Percentiles rank a stretch among this genome's conserved stretches.
Evolutionary conservation across 2,113 vertebrate genomes (phyloP).

Genomic region (Corythoichthys haematopterus): DNA sequence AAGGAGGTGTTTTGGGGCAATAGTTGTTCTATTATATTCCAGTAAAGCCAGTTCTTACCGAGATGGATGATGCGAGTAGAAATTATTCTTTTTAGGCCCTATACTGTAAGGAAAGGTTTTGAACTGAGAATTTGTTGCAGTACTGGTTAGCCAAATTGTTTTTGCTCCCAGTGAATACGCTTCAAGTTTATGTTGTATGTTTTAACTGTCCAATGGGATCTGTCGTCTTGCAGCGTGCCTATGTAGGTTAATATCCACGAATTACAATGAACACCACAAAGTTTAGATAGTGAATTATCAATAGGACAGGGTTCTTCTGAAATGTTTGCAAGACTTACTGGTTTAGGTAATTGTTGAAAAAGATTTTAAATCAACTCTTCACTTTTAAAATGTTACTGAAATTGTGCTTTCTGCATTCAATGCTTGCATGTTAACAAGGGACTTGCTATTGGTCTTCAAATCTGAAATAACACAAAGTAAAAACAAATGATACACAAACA

Average conservation of each 20-base stretch:
- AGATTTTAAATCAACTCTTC: neutral
- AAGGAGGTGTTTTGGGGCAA: conserved; percentile 36
- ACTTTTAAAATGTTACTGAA: neutral
- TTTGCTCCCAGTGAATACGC: too few relatives aligned
- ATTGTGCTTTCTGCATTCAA: too few relatives aligned
- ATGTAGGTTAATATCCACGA: neutral
- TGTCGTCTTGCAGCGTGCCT: neutral
- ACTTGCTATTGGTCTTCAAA: neutral
- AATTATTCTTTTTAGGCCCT: conserved; percentile 1
- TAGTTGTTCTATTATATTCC: conserved; percentile 23
- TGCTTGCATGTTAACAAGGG: neutral
- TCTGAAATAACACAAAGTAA: neutral
- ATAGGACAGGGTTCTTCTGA: neutral
- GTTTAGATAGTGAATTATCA: neutral
- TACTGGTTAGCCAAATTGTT: neutral
- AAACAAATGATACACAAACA: neutral
- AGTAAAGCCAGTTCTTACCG: conserved; percentile 20
- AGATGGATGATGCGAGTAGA: conserved; percentile 27
- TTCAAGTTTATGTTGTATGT: neutral
- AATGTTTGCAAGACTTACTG: neutral
- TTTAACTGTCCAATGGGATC: neutral
- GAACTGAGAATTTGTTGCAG: neutral
- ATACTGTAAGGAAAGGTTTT: neutral
- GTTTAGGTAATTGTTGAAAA: neutral
- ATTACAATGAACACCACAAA: neutral